Percentiles rank a stretch among this genome's conserved stretches.
Evolutionary conservation across 2,888 invertebrate species (phyloP).

Genomic region (Nomada flava): DNA sequence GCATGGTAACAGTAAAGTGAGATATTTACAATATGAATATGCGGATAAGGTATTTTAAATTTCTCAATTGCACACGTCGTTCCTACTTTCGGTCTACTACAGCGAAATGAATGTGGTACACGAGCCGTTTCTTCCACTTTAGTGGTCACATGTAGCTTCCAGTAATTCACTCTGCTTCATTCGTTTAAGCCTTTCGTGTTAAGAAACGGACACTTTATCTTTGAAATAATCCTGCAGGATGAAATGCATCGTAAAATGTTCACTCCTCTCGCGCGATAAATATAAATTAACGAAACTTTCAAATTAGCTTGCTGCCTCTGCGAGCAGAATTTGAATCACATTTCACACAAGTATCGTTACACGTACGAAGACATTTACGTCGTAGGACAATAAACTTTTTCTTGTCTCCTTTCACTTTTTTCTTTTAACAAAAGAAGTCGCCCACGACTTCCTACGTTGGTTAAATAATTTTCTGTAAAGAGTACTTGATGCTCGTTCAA

Average conservation of each 20-base stretch:
- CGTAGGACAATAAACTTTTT: background rate
- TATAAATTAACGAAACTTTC: background rate
- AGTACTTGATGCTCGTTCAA: background rate
- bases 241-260: background rate
- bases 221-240: constrained; percentile 15
- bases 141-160: background rate
- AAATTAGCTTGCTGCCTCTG: background rate
- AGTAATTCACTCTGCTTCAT: background rate
- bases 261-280: background rate
- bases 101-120: background rate
- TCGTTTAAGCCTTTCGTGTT: background rate
- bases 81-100: too few relatives aligned
- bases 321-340: background rate
- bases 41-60: background rate
- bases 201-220: constrained; percentile 6
- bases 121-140: constrained; percentile 1
- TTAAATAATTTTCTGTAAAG: constrained; percentile 13
- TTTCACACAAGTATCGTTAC: background rate
- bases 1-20: background rate
- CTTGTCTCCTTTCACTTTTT: background rate
- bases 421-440: background rate
- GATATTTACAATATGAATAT: background rate
- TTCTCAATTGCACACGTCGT: too few relatives aligned
- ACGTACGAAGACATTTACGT: background rate
- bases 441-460: background rate